Evolutionary conservation across 2,797 vertebrate genomes (phyloP).

Genomic region (Benthosema pterotum): DNA sequence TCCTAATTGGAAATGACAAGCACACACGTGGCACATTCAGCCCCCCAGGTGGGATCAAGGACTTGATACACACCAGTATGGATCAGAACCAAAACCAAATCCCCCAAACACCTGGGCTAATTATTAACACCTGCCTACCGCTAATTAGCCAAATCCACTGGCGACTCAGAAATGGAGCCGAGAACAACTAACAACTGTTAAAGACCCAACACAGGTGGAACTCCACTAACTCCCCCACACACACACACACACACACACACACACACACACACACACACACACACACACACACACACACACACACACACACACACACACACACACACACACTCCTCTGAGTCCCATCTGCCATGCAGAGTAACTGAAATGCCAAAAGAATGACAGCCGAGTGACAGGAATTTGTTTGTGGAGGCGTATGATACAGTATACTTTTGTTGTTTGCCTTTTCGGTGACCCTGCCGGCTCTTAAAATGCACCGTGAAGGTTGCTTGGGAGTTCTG

Average conservation of each 20-base stretch:
- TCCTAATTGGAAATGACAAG: slow-evolving; percentile 77
- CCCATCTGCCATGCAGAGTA: too few species aligned
- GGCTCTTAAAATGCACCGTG: slow-evolving; percentile 19
- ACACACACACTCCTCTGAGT: too few species aligned
- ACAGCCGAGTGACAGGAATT: slow-evolving; percentile 26
- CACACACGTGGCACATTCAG: slow-evolving; percentile 59
- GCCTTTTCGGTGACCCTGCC: slow-evolving; percentile 35
- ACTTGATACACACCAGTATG: slow-evolving; percentile 57
- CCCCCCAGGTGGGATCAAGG: slow-evolving; percentile 72
- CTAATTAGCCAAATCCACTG: slow-evolving; percentile 65
- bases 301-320: too few species aligned
- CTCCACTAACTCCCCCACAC: slow-evolving; percentile 14
- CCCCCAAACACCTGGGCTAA: slow-evolving; percentile 57
- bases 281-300: too few species aligned
- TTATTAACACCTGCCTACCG: slow-evolving; percentile 75
- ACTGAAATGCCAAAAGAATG: slow-evolving; percentile 15
- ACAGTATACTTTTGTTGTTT: slow-evolving; percentile 21
- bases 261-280: too few species aligned
- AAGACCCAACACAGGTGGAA: slow-evolving; percentile 48
- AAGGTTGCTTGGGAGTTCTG: slow-evolving; percentile 25
- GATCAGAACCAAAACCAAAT: slow-evolving; percentile 64
- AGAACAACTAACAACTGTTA: slow-evolving; percentile 15
- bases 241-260: too few species aligned
- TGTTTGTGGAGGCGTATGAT: slow-evolving; percentile 27
- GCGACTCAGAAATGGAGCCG: slow-evolving; percentile 35